Percentiles rank a stretch among this genome's conserved stretches.
These are phyloP conservation scores for Synanceia verrucosa DNA, from an alignment of 2,797 vertebrate genomes.

Conservation along the genomic window DNA sequence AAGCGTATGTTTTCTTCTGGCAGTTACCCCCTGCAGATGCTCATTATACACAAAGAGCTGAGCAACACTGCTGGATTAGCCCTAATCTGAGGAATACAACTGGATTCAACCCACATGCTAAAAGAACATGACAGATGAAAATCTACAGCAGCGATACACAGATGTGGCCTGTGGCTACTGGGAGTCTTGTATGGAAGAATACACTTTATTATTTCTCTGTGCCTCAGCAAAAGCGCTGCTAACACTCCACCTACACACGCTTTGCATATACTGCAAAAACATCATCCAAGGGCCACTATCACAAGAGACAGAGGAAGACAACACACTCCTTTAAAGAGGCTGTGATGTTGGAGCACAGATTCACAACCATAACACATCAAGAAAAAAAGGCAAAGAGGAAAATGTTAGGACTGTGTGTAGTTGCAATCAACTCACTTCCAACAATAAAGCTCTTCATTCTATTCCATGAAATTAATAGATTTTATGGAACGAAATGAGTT, in stretches of 20 bases:
- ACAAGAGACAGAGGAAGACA: constrained; percentile 31
- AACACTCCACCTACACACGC: constrained; percentile 69
- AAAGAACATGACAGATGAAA: constrained; percentile 51
- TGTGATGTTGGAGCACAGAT: background rate
- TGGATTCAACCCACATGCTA: constrained; percentile 49
- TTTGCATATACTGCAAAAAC: constrained; percentile 67
- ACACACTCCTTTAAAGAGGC: constrained; percentile 3
- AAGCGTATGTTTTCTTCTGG: constrained; percentile 47
- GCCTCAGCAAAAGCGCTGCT: constrained; percentile 39
- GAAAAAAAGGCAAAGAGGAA: constrained; percentile 7
- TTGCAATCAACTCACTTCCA: background rate
- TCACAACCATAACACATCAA: constrained; percentile 1
- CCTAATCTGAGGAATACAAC: constrained; percentile 62
- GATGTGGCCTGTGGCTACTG: constrained; percentile 47
- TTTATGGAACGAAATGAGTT: background rate
- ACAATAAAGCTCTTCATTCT: background rate
- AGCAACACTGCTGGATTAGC: constrained; percentile 62
- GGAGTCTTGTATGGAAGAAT: constrained; percentile 49
- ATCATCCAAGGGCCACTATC: constrained; percentile 48
- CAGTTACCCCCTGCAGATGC: constrained; percentile 47
- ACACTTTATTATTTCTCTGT: constrained; percentile 58
- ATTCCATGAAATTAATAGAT: background rate
- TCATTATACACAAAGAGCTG: constrained; percentile 46
- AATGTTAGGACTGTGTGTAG: background rate
- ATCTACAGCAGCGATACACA: constrained; percentile 45